phyloP scores from a whole-genome alignment of 1,140 invertebrate genomes.

The Penaeus vannamei region DNA sequence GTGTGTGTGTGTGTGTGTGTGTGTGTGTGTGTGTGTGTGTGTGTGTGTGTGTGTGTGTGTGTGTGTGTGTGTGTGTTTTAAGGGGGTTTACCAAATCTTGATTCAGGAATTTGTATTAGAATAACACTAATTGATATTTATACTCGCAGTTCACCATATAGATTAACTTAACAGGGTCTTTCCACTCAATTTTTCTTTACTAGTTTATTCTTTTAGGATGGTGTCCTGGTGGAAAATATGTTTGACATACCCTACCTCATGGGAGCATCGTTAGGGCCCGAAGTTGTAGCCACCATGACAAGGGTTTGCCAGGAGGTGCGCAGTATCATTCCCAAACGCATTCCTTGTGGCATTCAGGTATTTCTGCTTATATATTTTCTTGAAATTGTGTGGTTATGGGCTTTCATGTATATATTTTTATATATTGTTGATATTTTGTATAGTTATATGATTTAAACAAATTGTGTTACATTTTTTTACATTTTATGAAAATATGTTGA shows the following conservation, averaged over 20 bases:
- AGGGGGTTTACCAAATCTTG: too few species aligned
- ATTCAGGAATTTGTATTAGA: too few species aligned
- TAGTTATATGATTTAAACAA: neutral
- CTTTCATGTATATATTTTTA: neutral
- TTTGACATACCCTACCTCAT: constrained; percentile 85
- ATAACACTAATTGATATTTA: too few species aligned
- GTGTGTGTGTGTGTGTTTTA: too few species aligned
- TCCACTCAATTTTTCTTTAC: neutral
- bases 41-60: too few species aligned
- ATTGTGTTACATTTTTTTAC: too few species aligned
- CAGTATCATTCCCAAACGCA: constrained; percentile 71
- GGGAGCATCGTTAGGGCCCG: constrained; percentile 77
- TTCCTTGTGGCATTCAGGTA: constrained; percentile 79
- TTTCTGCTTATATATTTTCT: neutral
- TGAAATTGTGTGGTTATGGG: neutral
- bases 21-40: too few species aligned
- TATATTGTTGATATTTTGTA: neutral
- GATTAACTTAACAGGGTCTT: too few species aligned
- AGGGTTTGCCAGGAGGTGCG: constrained; percentile 76
- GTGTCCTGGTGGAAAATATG: constrained; percentile 88
- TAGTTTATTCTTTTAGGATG: constrained; percentile 77
- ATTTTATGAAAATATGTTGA: too few species aligned
- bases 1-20: too few species aligned
- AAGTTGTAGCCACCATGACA: constrained; percentile 82
- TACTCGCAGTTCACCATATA: neutral